These are phyloP conservation scores for Steinernema carpocapsae DNA, from an alignment of 2,888 invertebrate species.

Conservation along the genomic window DNA sequence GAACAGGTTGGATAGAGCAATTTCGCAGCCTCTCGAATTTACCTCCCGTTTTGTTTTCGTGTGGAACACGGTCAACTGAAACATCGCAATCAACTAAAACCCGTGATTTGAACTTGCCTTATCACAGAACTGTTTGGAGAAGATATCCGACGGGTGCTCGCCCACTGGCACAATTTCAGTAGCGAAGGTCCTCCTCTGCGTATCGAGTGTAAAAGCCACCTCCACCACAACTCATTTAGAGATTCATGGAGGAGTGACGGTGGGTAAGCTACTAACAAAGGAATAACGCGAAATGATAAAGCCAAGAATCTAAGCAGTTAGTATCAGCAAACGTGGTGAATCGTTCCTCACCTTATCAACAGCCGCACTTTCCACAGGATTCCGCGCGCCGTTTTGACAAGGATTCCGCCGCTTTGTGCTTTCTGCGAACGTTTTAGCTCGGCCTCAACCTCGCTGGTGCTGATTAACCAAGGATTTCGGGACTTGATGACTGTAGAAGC, in stretches of 20 bases:
- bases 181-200: constrained; percentile 72
- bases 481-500: neutral
- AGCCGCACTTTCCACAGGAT: constrained; percentile 13
- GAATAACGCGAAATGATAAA: constrained; percentile 46
- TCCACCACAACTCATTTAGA: constrained; percentile 55
- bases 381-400: neutral
- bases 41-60: constrained; percentile 55
- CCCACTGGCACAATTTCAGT: constrained; percentile 73
- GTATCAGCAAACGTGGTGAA: neutral
- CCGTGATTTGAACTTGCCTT: constrained; percentile 42
- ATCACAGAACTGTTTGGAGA: constrained; percentile 71
- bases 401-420: neutral
- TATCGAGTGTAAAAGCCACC: constrained; percentile 62
- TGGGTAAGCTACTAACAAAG: constrained; percentile 60
- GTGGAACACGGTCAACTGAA: constrained; percentile 56
- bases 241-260: constrained; percentile 45
- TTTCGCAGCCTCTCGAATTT: constrained; percentile 51
- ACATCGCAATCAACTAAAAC: neutral
- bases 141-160: constrained; percentile 72
- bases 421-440: neutral
- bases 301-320: constrained; percentile 39
- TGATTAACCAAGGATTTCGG: neutral
- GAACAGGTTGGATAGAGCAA: constrained; percentile 49
- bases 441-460: neutral
- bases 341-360: neutral